Evolutionary conservation across 30 jellyfish, hydroid and myxozoan genomes (phyloP), one percentile per base, ranked within the genome.

Genomic region (Mastigias papua): DNA sequence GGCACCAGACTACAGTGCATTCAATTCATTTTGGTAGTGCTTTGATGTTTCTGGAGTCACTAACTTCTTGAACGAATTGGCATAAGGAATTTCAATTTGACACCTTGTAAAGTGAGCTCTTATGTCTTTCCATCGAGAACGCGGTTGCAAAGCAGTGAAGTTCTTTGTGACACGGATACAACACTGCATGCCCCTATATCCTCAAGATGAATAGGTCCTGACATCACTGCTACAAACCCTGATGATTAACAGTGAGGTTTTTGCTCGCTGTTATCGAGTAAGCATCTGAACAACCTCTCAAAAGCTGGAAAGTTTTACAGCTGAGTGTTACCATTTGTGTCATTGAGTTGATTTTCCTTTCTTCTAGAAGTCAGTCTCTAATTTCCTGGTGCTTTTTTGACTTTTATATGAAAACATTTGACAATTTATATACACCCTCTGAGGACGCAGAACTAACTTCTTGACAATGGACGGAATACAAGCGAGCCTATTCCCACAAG

Each of bases 131-230:
- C 74, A 63, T 7, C 17, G 67, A 21, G 31, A 75, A 75, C 54
- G 34, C 66, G 16, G 64, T 57, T 48, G 22, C 66, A 23, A 48
- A 35, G 33, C 27, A 49, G 73, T 69, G 29, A 17, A 50, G 49
- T 35, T 26, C 37, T 62, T 28, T 35, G 73, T 80, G 90, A 80
- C 90, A 80, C 90, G 81, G 90, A 80, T 80, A 72, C 49, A 29
- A 25, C 88, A 9, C 88, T 0, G 62, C 74, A 57, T 77, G 88
- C 11, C 20, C 30, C 78, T 2, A 34, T 27, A 80, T 37, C 81
- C 81, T n/a, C 68, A 26, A 64, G 81, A 80, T 50, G 69, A 80
- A 63, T 22, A 73, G 90, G 90, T 63, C 90, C 57, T 80, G 81
- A 80, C 90, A 63, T 80, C 81, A 30, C 90, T 29, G 90, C 81